Base-by-base conservation (phyloP, 2,113 vertebrate species). In the Cyphomyrus discorhynchus region DNA sequence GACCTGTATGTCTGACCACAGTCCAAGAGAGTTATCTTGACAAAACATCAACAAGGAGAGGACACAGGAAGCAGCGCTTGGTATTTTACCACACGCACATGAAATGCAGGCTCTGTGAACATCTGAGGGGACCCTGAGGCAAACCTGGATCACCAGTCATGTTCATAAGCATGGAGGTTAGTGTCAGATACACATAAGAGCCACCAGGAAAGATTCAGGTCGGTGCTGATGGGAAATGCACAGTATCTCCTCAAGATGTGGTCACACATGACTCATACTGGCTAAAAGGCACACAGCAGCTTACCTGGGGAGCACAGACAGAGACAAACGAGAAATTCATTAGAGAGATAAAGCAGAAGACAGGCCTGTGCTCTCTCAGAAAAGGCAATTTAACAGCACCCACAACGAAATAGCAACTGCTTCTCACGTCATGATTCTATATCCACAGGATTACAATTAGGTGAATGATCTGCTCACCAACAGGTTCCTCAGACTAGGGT, bases 301-400 rank as follows among this genome's bases (percentile, higher is more conserved):
- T 45, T 50, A 50, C 50, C 85, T 52, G 85, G 50, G 27, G 85
- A 35, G 21, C 42, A 10, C 17, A 84, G 80, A 42, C 5, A 84
- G 35, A 84, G 80, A 47, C 80, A 84, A 87, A 53, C 9, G 50
- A 87, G 85, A 87, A 87, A 87, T 31, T 87, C 85, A 87, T 87
- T 56, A 87, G 5, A 27, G 49, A 52, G 85, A 87, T 52, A 53
- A 87, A 52, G 85, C 85, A 31, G 24, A 87, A 50, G n/a, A 47
- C 85, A 35, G 50, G 50, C 11, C 85, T 17, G 45, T 2, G 1
- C 47, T 53, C 47, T 56, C 85, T 83, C n/a, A 52, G 47, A 27
- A 24, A 86, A 31, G 85, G 80, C 39, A 83, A 46, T 83, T 21
- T 46, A 83, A 45, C 17, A 42, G 19, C 17, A 83, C 80, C 80